Percentiles rank a stretch among this genome's conserved stretches.
Conservation (phyloP, 1,140 invertebrate species). For the Ceratosolen solmsi region DNA sequence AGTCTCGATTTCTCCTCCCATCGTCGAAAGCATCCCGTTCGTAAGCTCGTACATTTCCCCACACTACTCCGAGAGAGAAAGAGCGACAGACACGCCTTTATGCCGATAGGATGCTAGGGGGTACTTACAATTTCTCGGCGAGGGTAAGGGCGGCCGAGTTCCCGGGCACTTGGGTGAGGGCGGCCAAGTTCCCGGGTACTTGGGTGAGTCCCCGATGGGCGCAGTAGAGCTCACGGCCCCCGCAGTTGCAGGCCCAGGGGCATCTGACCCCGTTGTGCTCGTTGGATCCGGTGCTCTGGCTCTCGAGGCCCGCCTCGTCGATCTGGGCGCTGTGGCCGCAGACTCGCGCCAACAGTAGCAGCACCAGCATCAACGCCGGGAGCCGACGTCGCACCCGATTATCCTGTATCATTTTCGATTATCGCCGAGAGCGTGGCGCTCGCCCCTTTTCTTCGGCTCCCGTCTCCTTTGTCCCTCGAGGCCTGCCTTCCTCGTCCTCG, state of each 20-base stretch:
- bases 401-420: constrained; percentile 15
- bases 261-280: constrained; percentile 74
- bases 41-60: neutral
- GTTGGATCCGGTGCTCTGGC: constrained; percentile 52
- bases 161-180: constrained; percentile 81
- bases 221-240: constrained; percentile 85
- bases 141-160: constrained; percentile 78
- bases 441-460: neutral
- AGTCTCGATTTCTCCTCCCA: too few species aligned
- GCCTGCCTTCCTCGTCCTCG: constrained; percentile 1
- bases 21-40: neutral
- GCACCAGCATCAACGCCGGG: constrained; percentile 12
- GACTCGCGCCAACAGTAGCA: neutral
- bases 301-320: neutral
- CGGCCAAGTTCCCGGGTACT: constrained; percentile 81
- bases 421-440: neutral
- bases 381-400: neutral
- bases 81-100: neutral
- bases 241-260: constrained; percentile 86
- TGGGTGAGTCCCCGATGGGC: constrained; percentile 84
- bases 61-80: neutral
- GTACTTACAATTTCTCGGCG: constrained; percentile 89
- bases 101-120: neutral
- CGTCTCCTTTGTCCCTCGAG: neutral
- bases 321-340: neutral